Conservation (phyloP, 2,113 vertebrate genomes). For the Piprites chloris region DNA sequence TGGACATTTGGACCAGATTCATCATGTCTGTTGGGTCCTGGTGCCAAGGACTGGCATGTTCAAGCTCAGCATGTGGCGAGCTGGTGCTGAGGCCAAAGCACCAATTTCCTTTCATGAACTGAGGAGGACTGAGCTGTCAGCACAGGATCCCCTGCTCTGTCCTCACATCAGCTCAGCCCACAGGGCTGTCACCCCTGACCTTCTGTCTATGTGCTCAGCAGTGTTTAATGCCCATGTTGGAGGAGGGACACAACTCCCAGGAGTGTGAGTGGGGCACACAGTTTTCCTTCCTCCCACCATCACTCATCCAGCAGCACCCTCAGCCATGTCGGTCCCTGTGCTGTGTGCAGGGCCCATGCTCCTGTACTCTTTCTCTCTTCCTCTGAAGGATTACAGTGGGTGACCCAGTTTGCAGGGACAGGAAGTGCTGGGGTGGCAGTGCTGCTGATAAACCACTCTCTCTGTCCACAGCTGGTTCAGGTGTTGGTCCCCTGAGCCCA, state of each 20-base stretch:
- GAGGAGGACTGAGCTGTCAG: background rate
- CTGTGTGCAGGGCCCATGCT: accelerated
- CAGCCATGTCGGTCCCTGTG: accelerated
- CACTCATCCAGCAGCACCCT: accelerated
- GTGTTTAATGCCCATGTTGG: background rate
- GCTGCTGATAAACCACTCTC: background rate
- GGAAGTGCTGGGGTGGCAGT: background rate
- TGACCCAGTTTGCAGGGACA: constrained; percentile 34
- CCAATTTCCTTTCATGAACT: background rate
- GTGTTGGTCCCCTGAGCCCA: background rate
- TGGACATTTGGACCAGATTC: background rate
- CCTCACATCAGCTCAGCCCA: background rate
- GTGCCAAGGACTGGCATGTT: background rate
- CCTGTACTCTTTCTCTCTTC: background rate
- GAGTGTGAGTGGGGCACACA: accelerated
- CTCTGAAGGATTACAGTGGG: background rate
- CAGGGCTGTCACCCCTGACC: accelerated
- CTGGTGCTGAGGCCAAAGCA: background rate
- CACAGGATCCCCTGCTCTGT: background rate
- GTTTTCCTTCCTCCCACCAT: background rate
- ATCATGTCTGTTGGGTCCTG: background rate
- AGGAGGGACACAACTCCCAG: background rate
- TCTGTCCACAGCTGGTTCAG: background rate
- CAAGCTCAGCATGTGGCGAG: background rate
- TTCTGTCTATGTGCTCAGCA: accelerated